These are phyloP conservation scores for Hylyphantes graminicola DNA, from an alignment of 1,140 invertebrate species.

Conservation along the genomic window DNA sequence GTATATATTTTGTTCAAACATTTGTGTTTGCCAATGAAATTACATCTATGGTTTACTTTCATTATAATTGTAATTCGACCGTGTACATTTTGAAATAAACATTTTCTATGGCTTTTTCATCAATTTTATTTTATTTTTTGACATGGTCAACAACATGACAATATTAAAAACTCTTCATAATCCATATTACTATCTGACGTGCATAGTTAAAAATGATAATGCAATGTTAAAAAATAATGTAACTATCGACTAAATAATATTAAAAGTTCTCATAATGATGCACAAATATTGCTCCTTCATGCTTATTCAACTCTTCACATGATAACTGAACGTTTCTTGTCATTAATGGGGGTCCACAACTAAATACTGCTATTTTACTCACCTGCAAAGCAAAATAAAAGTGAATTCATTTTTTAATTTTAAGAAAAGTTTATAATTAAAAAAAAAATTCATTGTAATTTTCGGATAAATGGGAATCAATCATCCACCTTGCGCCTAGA, in stretches of 20 bases:
- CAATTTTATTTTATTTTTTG: background rate
- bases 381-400: conserved; percentile 67
- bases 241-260: background rate
- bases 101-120: conserved; percentile 10
- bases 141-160: too few species aligned
- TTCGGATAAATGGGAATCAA: too few species aligned
- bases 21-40: too few species aligned
- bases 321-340: conserved; percentile 69
- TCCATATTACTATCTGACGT: too few species aligned
- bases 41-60: background rate
- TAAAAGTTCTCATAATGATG: conserved; percentile 72
- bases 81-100: conserved; percentile 38
- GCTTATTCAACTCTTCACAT: conserved; percentile 68
- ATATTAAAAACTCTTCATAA: too few species aligned
- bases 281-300: conserved; percentile 68
- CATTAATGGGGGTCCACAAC: conserved; percentile 71
- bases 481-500: too few species aligned
- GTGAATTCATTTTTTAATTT: too few species aligned
- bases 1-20: too few species aligned
- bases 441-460: too few species aligned
- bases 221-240: background rate
- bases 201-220: too few species aligned
- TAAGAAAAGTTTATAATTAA: too few species aligned
- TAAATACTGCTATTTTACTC: conserved; percentile 71
- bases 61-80: background rate